Evolutionary conservation across 2,113 vertebrate species (phyloP), one percentile per base, ranked within the genome.

Genomic region (Takifugu bimaculatus): DNA sequence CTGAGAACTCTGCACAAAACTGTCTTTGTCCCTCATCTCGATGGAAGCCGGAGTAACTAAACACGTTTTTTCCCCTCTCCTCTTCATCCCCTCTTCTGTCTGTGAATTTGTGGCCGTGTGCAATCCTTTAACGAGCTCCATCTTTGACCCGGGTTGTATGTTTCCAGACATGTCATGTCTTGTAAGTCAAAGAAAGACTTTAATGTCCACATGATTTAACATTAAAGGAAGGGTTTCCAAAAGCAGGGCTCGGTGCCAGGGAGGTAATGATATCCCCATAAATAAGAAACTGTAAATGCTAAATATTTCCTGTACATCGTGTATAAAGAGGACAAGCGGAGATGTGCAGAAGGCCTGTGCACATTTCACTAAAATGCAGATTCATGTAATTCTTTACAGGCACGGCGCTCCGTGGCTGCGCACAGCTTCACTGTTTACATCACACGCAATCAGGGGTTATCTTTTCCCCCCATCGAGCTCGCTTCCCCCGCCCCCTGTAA

Each of bases 101-200:
- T 60, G 66, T 74, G 71, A 82, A 77, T 86, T 84, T 90, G 83
- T 83, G 86, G 89, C 87, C 74, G 77, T 83, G 85, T 84, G 85
- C 80, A 85, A 83, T 85, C 85, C 82, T 82, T 81, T 87, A 91
- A 91, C 74, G 75, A 91, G 88, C 88, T 89, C 89, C 90, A 89
- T 89, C 88, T 89, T 88, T 91, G 87, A 90, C 88, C 87, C 70
- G 68, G 63, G 73, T 86, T 89, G 85, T 86, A 86, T 85, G 80
- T 90, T 90, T 85, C 84, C 78, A 80, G 76, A 86, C 74, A 87
- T 85, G 86, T 87, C 86, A 88, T 89, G 88, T 90, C 89, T 90
- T 81, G 78, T 87, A 88, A 91, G 80, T 90, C 87, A 86, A 78
- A 57, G 77, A 86, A 83, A 83, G 80, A 79, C 85, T 89, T 90